phyloP scores from a whole-genome alignment of 2,113 vertebrate species.

The Sisor rabdophorus region DNA sequence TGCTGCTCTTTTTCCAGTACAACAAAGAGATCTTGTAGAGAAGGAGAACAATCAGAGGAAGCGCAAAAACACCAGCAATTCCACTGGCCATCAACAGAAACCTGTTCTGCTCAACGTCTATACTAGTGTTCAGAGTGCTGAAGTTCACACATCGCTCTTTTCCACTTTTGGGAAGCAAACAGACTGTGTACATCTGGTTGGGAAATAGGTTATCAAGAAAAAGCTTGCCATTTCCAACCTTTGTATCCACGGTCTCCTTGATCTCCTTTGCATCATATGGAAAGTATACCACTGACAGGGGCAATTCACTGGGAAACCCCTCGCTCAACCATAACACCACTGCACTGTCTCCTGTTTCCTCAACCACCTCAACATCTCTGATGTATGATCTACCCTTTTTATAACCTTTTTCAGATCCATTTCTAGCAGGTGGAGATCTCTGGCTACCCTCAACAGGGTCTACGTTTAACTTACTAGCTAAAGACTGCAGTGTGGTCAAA shows the following conservation, averaged over 20 bases:
- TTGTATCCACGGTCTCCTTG: slow-evolving; percentile 74
- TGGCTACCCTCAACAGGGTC: slow-evolving; percentile 52
- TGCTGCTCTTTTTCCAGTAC: slow-evolving; percentile 64
- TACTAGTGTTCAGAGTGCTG: slow-evolving; percentile 66
- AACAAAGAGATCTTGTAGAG: slow-evolving; percentile 85
- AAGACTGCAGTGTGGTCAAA: slow-evolving; percentile 38
- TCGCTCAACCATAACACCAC: slow-evolving; percentile 79
- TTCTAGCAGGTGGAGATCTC: slow-evolving; percentile 46
- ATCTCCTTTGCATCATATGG: slow-evolving; percentile 80
- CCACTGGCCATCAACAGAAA: slow-evolving; percentile 71
- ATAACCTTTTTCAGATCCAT: slow-evolving; percentile 63
- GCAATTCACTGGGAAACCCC: slow-evolving; percentile 60
- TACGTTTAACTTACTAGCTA: slow-evolving; percentile 36
- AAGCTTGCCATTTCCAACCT: slow-evolving; percentile 76
- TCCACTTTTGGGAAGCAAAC: slow-evolving; percentile 78
- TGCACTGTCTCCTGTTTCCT: slow-evolving; percentile 78
- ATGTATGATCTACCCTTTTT: slow-evolving; percentile 63
- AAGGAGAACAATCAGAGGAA: slow-evolving; percentile 81
- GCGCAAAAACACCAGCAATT: slow-evolving; percentile 71
- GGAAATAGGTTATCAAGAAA: slow-evolving; percentile 80
- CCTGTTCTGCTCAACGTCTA: slow-evolving; percentile 60
- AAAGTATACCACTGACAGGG: slow-evolving; percentile 81
- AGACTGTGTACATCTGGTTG: slow-evolving; percentile 82
- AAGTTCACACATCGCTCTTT: slow-evolving; percentile 89
- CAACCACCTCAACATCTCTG: slow-evolving; percentile 75